phyloP scores from a whole-genome alignment of 1,140 invertebrate species.

The Bathynomus jamesi region DNA sequence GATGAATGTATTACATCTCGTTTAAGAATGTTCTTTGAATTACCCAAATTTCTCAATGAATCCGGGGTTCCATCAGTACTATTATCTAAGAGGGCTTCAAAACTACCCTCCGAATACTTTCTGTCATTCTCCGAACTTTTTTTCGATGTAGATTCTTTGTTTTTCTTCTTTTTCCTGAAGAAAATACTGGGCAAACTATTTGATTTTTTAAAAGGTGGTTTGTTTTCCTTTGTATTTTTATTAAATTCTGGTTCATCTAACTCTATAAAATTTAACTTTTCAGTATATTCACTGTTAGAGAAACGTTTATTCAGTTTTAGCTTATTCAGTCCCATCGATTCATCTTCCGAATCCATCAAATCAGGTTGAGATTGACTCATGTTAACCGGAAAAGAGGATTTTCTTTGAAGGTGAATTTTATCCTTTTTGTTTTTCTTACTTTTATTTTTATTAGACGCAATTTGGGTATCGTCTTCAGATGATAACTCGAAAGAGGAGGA shows the following conservation, averaged over 20 bases:
- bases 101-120: no score
- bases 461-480: not conserved
- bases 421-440: not conserved
- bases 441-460: not conserved
- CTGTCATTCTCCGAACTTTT: no score
- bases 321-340: not conserved
- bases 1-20: no score
- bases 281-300: no score
- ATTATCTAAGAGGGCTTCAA: no score
- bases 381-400: not conserved
- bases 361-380: not conserved
- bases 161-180: not conserved
- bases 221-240: no score
- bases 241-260: no score
- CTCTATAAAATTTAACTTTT: no score
- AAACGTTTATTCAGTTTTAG: no score
- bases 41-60: no score
- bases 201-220: not conserved
- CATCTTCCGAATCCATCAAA: not conserved
- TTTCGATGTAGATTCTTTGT: not conserved
- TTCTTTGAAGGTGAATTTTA: not conserved
- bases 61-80: not conserved
- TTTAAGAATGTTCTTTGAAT: no score
- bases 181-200: not conserved
- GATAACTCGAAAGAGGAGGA: no score